Conservation (phyloP, 1,140 invertebrate species). For the Drosophila watanabei region DNA sequence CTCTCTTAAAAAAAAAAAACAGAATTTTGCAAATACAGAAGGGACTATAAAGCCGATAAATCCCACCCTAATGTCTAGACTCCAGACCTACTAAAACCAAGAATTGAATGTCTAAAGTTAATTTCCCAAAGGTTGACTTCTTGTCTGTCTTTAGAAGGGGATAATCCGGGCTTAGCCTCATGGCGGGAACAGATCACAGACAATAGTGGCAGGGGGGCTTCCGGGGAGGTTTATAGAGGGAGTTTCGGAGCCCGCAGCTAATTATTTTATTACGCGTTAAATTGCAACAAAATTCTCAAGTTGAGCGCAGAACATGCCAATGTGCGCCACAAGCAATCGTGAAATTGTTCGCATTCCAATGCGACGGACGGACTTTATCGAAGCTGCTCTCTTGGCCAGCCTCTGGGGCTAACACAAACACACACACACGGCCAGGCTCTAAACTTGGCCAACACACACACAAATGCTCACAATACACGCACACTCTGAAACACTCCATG, state of each 20-base stretch:
- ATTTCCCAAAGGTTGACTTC: conserved; percentile 11
- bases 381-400: conserved; percentile 49
- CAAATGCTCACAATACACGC: not conserved
- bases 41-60: not conserved
- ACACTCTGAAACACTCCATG: conserved; percentile 12
- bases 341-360: conserved; percentile 79
- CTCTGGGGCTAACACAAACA: conserved; percentile 26
- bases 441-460: conserved; percentile 35
- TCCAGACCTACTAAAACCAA: not conserved
- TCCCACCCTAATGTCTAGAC: conserved; percentile 1
- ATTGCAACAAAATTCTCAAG: conserved; percentile 79
- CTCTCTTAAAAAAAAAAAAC: no score
- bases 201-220: not conserved
- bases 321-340: conserved; percentile 81
- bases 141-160: conserved; percentile 2
- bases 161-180: conserved; percentile 10
- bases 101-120: conserved; percentile 1
- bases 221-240: not conserved
- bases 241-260: conserved; percentile 53
- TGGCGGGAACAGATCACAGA: not conserved
- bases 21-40: not conserved
- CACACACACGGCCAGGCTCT: conserved; percentile 12
- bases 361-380: conserved; percentile 70
- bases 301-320: conserved; percentile 76
- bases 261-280: conserved; percentile 84